Evolutionary conservation across 1,140 invertebrate species (phyloP), one percentile per base, ranked within the genome.

Genomic region (Lepidurus couesii): DNA sequence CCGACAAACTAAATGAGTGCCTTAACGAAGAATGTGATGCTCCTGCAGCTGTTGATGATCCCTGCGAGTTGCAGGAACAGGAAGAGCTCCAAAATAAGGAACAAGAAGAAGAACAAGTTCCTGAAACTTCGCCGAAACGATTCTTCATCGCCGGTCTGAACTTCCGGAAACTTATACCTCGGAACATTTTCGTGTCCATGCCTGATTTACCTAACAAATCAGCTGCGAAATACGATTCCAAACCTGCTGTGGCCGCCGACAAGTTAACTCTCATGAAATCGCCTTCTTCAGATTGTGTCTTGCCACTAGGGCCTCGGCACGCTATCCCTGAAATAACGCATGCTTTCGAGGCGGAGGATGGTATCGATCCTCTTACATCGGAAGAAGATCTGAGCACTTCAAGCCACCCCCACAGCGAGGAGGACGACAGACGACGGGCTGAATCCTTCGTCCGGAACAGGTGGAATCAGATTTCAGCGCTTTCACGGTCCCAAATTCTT

Each of bases 311-410:
- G 53, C 53, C 53, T 47, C 75, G 43, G 13, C 75, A 13, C 13
- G 75, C 75, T 21, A 21, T 77, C 16, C 75, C 75, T 77, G 75
- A 77, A 77, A 44, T 77, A 26, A 77, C 75, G 9, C 75, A 77
- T 21, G 75, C 75, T 13, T 77, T 44, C 75, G 75, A 77, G 16
- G 47, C 34, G 4, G 75, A 77, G 0, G 75, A 77, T 21, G 75
- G 75, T 47, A 44, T 44, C 43, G 75, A 77, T 77, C 75, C 75
- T 45, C 44, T 77, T 13, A 65, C 53, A 13, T 65, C 53, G 1
- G 53, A 65, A 7, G 53, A 65, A 13, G n/a, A 65, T 65, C 3
- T 65, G 21, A 65, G 16, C 21, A 65, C 5, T 65, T 7, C 16
- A 65, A 65, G 13, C 53, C 53, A 16, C 9, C 8, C 16, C 9